Evolutionary conservation across 1,140 invertebrate species (phyloP).

Genomic region (Aphelenchoides avenae): DNA sequence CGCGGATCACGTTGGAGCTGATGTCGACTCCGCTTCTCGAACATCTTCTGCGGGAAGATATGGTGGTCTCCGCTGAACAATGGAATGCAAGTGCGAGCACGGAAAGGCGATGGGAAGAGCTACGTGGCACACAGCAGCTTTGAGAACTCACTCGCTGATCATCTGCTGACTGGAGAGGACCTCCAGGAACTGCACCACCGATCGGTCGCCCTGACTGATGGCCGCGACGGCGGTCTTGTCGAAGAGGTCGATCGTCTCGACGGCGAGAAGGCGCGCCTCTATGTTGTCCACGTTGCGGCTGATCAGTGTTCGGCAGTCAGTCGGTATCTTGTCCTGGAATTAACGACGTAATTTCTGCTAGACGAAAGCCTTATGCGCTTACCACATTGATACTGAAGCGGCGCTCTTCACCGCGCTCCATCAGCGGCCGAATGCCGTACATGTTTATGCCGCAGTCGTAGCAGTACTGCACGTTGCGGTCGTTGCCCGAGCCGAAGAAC

Average conservation of each 20-base stretch:
- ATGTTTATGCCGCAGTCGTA: slow-evolving; percentile 15
- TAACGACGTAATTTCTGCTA: background rate
- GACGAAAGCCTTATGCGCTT: too few relatives aligned
- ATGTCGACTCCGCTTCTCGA: slow-evolving; percentile 4
- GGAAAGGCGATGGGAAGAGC: slow-evolving; percentile 1
- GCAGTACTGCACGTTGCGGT: background rate
- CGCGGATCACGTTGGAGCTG: background rate
- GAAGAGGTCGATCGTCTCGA: background rate
- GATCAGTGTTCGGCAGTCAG: background rate
- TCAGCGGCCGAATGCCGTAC: slow-evolving; percentile 3
- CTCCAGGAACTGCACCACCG: slow-evolving; percentile 12
- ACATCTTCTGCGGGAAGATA: slow-evolving; percentile 13
- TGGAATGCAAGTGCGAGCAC: background rate
- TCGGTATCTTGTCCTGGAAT: background rate
- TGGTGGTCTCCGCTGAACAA: slow-evolving; percentile 6
- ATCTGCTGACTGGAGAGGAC: slow-evolving; percentile 11
- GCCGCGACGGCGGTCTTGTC: background rate
- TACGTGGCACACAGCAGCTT: background rate
- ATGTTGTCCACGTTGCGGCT: slow-evolving; percentile 12
- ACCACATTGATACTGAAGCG: too few relatives aligned
- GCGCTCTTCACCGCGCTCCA: slow-evolving; percentile 4
- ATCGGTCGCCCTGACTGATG: background rate
- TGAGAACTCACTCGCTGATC: slow-evolving; percentile 6
- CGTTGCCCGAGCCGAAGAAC: background rate
- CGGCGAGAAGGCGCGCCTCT: background rate